Base-by-base conservation (phyloP, 2,888 invertebrate genomes). In the Rhingia rostrata region DNA sequence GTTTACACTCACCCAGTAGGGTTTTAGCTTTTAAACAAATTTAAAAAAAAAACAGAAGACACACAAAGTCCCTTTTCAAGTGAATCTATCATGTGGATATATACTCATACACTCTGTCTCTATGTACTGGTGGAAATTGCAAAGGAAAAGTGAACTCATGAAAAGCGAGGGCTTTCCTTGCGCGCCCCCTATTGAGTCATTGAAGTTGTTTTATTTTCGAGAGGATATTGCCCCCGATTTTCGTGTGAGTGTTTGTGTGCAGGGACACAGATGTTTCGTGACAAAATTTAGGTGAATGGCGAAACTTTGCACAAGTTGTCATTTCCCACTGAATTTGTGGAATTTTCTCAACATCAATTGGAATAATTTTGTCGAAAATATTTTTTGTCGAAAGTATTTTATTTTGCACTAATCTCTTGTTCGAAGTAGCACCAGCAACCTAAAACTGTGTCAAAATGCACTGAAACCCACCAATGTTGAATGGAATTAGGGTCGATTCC, bases 1-100 rank as follows among this genome's bases (percentile, higher is more conserved):
- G 83, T 84, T 79, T 84, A 84, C 47, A 53, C 39, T 60, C 22
- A 22, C 47, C 60, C 30, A 12, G 4, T 49, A 60, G 39, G 58
- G 6, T 22, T 41, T 45, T 54, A 53, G 47, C 33, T 78, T 67
- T 67, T 7, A 53, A 49, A 12, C 43, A 14, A 64, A 47, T 2
- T 53, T 22, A 35, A 47, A 32, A 63, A 67, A 54, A 35, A 4
- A 7, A 10, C 22, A 22, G 22, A 22, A 22, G 22, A 22, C 22
- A 22, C 22, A 30, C 49, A 12, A 49, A 63, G 54, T 72, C 49
- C 12, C 54, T 66, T 72, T 10, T 47, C 60, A 72, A 70, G 45
- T 67, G 60, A 51, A 60, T 73, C 47, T 39, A 47, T 10, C 33
- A 33, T 67, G 54, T 39, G 22, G 22, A 22, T 22, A 22, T 22